phyloP scores from a whole-genome alignment of 1,140 invertebrate species.

The Meloidogyne chitwoodi region DNA sequence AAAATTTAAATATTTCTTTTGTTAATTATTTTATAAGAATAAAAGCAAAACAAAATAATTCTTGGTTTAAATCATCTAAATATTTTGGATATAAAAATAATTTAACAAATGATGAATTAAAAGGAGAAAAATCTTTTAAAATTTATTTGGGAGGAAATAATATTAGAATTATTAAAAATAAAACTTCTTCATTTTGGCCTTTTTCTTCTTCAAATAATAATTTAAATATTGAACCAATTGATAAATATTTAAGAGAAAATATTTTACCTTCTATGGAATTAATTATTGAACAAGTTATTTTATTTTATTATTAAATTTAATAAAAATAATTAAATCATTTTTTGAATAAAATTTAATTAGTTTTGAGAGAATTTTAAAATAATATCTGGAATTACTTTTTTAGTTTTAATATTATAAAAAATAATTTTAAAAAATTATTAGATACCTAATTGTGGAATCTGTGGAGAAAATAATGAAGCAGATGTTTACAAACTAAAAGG shows the following conservation, averaged over 20 bases:
- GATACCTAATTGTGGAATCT: not conserved
- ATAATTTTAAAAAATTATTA: not conserved
- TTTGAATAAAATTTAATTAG: too few relatives aligned
- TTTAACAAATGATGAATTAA: not conserved
- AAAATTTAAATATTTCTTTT: not conserved
- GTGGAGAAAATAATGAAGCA: not conserved
- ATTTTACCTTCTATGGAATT: not conserved
- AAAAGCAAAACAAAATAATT: not conserved
- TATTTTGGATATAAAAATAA: not conserved
- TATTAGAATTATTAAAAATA: not conserved
- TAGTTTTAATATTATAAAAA: too few relatives aligned
- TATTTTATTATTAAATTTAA: too few relatives aligned
- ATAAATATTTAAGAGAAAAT: not conserved
- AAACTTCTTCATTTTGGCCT: not conserved
- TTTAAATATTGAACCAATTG: not conserved
- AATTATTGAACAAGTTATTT: not conserved
- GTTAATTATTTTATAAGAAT: not conserved
- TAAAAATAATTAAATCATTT: too few relatives aligned
- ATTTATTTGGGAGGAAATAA: not conserved
- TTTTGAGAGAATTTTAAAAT: too few relatives aligned
- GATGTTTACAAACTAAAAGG: not conserved
- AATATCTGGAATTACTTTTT: too few relatives aligned
- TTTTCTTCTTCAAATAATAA: not conserved
- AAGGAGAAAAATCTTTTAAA: not conserved
- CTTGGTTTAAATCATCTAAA: not conserved